Base-by-base conservation (phyloP, 1,140 invertebrate species). In the Druon quercuslanigerum region DNA sequence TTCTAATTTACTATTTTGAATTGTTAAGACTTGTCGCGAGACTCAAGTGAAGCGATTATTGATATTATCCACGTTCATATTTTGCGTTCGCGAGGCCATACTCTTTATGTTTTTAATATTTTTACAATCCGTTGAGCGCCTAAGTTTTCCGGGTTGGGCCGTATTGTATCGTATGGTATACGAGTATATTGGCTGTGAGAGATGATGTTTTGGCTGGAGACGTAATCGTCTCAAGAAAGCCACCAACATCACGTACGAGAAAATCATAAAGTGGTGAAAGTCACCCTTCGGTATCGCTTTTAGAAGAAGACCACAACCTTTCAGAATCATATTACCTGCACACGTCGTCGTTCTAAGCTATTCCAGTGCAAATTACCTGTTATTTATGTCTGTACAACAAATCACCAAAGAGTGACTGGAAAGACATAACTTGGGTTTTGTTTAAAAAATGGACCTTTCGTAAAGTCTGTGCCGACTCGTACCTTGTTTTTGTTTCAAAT, bases 201-300 rank as follows among this genome's bases (percentile, higher is more conserved):
- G 81, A 80, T 76, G 80, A 82, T 83, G 85, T 80, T 86, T 86
- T 82, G 82, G 82, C 81, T 80, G 81, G 80, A 84, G 84, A 81
- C 85, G 85, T 85, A 84, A 85, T 82, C 83, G 79, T 77, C 77
- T 79, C 81, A 46, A 57, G 70, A 73, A 75, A 82, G 74, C 74
- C 77, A 77, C 79, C 77, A 81, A 86, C 84, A 82, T 84, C 81
- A 81, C 80, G 79, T 83, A 78, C 79, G 73, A 77, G 80, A 77
- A 74, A 81, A 74, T 51, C 72, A 25, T 66, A 50, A 76, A 71
- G 75, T 77, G 54, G 75, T 56, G 56, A 70, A 75, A 74, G 72
- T 74, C 14, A 51, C 14, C 60, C n/a, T n/a, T 7, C 5, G 11
- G 6, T 17, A 54, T 2, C 40, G 60, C 60, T 33, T 66, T 66